Evolutionary conservation across 2,888 invertebrate genomes (phyloP).

Genomic region (Sarcophaga rosellei): DNA sequence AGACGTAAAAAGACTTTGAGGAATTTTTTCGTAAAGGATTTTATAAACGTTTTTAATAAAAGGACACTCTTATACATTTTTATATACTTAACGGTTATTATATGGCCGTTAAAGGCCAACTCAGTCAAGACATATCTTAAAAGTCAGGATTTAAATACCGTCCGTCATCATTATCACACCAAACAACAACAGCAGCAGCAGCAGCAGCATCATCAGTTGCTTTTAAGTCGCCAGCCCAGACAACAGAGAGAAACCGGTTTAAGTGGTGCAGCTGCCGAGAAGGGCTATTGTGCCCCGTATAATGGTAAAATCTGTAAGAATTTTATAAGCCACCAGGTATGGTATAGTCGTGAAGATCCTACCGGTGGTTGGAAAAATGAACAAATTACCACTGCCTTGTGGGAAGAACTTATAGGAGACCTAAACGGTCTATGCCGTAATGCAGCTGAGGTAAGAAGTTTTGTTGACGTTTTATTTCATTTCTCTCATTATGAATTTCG

Average conservation of each 20-base stretch:
- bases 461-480: not conserved
- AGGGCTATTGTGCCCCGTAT: constrained; percentile 92
- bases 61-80: not conserved
- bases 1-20: not conserved
- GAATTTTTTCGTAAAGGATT: not conserved
- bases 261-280: constrained; percentile 72
- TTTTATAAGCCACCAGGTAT: constrained; percentile 86
- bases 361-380: constrained; percentile 90
- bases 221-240: constrained; percentile 69
- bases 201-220: constrained; percentile 69
- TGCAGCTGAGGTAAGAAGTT: constrained; percentile 87
- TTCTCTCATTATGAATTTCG: not conserved
- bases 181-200: constrained; percentile 64
- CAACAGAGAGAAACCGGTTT: constrained; percentile 64
- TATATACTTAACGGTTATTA: constrained; percentile 39
- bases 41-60: not conserved
- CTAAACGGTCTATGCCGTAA: constrained; percentile 91
- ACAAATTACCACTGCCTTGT: constrained; percentile 90
- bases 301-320: constrained; percentile 91
- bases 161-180: constrained; percentile 72
- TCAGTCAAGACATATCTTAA: constrained; percentile 46
- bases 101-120: constrained; percentile 22
- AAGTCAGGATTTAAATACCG: constrained; percentile 52
- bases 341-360: constrained; percentile 87
- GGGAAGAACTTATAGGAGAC: constrained; percentile 92